A percentile compares a stretch with the other conserved stretches of the same genome.
Evolutionary conservation across 2,888 invertebrate species (phyloP).

Genomic region (Epinotia demarniana): DNA sequence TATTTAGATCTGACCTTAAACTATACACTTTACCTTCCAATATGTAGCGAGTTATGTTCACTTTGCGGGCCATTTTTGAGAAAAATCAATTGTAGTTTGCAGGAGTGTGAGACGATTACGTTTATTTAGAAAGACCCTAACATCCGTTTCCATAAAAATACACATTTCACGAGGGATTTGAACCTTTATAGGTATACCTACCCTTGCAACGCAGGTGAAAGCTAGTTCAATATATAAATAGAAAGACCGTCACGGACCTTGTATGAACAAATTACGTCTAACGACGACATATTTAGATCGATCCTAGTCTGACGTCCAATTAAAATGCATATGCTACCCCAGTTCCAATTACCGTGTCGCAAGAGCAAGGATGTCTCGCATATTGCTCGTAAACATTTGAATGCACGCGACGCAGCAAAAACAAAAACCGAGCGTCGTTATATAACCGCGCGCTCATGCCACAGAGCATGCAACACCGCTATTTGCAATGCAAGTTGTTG

Average conservation of each 20-base stretch:
- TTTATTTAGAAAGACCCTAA: neutral
- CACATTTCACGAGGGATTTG: neutral
- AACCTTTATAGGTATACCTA: neutral
- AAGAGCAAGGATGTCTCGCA: conserved; percentile 37
- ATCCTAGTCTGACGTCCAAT: conserved; percentile 22
- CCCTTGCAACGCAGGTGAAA: neutral
- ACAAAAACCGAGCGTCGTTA: conserved; percentile 45
- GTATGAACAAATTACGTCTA: neutral
- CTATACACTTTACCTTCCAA: too few relatives aligned
- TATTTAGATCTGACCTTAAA: too few relatives aligned
- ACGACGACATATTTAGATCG: neutral
- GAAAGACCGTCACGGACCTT: neutral
- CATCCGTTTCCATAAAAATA: neutral
- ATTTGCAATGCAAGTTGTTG: neutral
- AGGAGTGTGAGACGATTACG: neutral
- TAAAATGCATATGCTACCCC: conserved; percentile 46
- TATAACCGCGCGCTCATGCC: conserved; percentile 39
- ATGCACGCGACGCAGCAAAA: conserved; percentile 37
- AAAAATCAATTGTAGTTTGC: conserved; percentile 5
- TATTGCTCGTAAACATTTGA: conserved; percentile 38
- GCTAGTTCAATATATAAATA: neutral
- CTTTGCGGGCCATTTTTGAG: too few relatives aligned
- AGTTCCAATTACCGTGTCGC: conserved; percentile 39
- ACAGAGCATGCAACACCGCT: conserved; percentile 6
- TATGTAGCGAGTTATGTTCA: too few relatives aligned